phyloP scores from a whole-genome alignment of 2,113 vertebrate genomes.

The Vombatus ursinus region DNA sequence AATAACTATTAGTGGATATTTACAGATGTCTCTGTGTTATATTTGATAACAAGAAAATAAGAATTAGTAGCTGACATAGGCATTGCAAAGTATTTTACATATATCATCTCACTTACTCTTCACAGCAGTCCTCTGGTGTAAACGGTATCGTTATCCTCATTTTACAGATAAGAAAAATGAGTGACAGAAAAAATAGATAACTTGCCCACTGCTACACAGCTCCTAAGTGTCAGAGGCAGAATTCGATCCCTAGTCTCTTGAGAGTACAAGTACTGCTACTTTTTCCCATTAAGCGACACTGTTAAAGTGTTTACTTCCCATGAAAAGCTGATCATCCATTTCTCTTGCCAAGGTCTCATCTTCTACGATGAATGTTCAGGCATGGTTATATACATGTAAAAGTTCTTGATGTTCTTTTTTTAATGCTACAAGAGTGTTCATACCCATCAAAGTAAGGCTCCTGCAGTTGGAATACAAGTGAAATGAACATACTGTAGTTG shows the following conservation, averaged over 20 bases:
- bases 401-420: background rate
- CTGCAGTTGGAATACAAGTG: background rate
- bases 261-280: background rate
- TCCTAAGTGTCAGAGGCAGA: background rate
- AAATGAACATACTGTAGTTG: background rate
- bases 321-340: background rate
- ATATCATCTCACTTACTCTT: background rate
- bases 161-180: background rate
- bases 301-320: background rate
- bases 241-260: background rate
- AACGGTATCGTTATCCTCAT: background rate
- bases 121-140: background rate
- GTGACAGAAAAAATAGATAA: background rate
- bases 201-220: background rate
- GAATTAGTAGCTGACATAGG: background rate
- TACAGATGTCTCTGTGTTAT: background rate
- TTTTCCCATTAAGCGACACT: background rate
- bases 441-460: background rate
- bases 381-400: background rate
- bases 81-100: background rate
- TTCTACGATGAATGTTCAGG: background rate
- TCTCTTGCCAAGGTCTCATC: background rate
- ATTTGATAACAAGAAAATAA: background rate
- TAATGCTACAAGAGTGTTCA: background rate
- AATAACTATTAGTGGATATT: background rate